Conservation (phyloP, 2,888 invertebrate species). For the Macrophya annulata region DNA sequence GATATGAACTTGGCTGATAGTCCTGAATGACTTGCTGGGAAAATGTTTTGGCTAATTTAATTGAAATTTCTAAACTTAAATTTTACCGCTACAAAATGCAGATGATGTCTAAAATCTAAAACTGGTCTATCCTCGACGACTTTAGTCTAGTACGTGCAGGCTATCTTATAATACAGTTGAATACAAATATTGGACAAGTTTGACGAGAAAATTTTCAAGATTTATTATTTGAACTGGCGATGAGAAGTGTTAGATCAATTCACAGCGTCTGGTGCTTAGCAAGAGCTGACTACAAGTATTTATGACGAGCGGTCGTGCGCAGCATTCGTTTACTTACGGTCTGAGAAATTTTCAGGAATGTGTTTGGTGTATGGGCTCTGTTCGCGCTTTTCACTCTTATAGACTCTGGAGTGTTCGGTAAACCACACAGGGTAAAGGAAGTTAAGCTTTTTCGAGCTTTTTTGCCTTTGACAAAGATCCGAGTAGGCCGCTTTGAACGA, state of each 20-base stretch:
- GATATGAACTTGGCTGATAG: background rate
- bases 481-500: background rate
- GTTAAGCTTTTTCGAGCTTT: background rate
- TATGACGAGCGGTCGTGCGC: slow-evolving; percentile 12
- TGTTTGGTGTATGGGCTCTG: background rate
- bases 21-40: background rate
- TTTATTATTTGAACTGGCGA: slow-evolving; percentile 20
- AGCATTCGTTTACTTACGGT: slow-evolving; percentile 27
- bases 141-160: no score
- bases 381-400: background rate
- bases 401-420: background rate
- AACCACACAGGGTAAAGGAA: background rate
- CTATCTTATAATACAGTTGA: background rate
- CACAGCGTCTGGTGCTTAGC: slow-evolving; percentile 41
- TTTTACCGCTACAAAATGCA: background rate
- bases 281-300: slow-evolving; percentile 29
- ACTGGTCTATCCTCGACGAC: background rate
- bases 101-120: background rate
- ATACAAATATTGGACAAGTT: background rate
- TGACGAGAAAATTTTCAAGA: background rate
- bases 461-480: background rate
- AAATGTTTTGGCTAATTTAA: background rate
- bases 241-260: slow-evolving; percentile 55
- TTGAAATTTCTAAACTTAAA: background rate
- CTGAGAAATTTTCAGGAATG: slow-evolving; percentile 14